Evolutionary conservation across 2,888 invertebrate species (phyloP), one percentile per base, ranked within the genome.

Genomic region (Ichneumoninae sp.): DNA sequence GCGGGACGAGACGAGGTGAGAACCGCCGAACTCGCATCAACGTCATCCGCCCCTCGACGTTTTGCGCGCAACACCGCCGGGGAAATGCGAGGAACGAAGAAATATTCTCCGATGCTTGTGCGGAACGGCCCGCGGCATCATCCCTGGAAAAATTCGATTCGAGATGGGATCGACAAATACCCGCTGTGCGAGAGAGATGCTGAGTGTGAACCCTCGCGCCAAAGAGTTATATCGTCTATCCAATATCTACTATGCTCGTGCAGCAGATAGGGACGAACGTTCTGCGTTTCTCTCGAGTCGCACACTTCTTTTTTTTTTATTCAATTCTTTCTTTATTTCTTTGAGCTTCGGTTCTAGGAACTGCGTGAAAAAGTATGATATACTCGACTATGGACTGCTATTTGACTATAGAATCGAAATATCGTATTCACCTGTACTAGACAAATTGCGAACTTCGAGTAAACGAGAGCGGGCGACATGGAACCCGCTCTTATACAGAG

Each of bases 121-220:
- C 68, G n/a, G 50, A 36, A 16, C 60, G 22, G 70, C 54, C 16
- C 30, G 62, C 62, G 66, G 36, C 66, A 8, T 76, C 52, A 47
- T 33, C 40, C 36, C 44, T 50, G 62, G 26, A 80, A 68, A 83
- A 62, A 83, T 77, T 77, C 66, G 52, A 80, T 72, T 80, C 62
- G 26, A 71, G 47, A 70, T 76, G 74, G 30, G 47, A 75, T 74
- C 77, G 84, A 80, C 80, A 80, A 69, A 50, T 16, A 66, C 66
- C 30, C 47, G 75, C 52, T 62, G 16, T 33, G 62, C 7, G 57
- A 57, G 62, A 40, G 44, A 54, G 33, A 44, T 44, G 44, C 19
- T 40, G 62, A 40, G 13, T 16, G 13, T 16, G 26, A 77, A 76
- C 26, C 30, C 68, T n/a, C 33, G 68, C 50, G 60, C 69, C 60